Evolutionary conservation across 2,888 invertebrate genomes (phyloP).

Genomic region (Ptychoptera contaminata): DNA sequence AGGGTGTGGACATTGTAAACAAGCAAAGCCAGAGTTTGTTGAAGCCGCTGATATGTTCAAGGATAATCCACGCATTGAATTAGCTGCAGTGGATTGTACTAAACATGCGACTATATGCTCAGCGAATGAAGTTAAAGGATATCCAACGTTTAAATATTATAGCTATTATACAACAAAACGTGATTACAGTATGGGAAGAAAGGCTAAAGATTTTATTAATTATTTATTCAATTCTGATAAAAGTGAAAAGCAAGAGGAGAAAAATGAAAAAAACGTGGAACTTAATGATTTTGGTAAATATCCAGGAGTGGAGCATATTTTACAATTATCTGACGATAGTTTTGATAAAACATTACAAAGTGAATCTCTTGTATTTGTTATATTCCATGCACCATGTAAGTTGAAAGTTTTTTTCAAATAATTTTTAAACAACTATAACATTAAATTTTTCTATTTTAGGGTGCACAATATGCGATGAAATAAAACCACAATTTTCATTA

Average conservation of each 20-base stretch:
- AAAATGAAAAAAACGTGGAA: slow-evolving; percentile 19
- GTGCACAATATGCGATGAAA: slow-evolving; percentile 55
- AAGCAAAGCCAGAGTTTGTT: slow-evolving; percentile 66
- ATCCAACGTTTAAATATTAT: slow-evolving; percentile 77
- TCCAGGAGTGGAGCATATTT: slow-evolving; percentile 28
- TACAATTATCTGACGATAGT: slow-evolving; percentile 39
- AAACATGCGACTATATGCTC: slow-evolving; percentile 45
- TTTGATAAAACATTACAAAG: slow-evolving; percentile 56
- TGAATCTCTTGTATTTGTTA: slow-evolving; percentile 63
- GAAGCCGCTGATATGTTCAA: slow-evolving; percentile 57
- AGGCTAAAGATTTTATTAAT: slow-evolving; percentile 50
- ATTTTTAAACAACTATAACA: slow-evolving; percentile 2
- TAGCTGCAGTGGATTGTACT: slow-evolving; percentile 75
- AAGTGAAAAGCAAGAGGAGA: slow-evolving; percentile 21
- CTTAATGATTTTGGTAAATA: slow-evolving; percentile 30
- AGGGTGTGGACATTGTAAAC: slow-evolving; percentile 90
- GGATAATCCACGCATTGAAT: slow-evolving; percentile 59
- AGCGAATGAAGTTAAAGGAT: slow-evolving; percentile 58
- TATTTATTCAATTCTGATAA: slow-evolving; percentile 39
- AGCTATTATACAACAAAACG: slow-evolving; percentile 55
- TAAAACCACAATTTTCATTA: slow-evolving; percentile 48
- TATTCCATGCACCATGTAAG: slow-evolving; percentile 82
- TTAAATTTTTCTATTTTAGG: slow-evolving; percentile 31
- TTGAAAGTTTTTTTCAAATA: slow-evolving; percentile 16
- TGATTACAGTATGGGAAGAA: slow-evolving; percentile 59